Percentiles rank a stretch among this genome's conserved stretches.
Conservation (phyloP, 2,113 vertebrate species). For the Ceratotherium simum region DNA sequence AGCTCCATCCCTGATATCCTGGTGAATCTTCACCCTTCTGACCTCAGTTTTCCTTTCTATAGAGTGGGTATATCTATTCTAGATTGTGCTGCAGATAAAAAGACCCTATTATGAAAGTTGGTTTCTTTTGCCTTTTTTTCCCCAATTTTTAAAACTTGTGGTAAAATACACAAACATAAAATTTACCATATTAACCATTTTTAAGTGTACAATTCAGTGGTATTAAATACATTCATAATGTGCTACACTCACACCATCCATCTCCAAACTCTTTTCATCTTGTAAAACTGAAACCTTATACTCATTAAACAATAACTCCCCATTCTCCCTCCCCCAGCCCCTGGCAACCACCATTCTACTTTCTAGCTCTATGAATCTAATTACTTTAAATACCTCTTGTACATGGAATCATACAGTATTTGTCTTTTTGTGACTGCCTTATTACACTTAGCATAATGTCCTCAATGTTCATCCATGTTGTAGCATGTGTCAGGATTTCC, state of each 20-base stretch:
- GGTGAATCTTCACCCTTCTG: background rate
- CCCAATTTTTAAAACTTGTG: too few species aligned
- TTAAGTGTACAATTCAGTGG: background rate
- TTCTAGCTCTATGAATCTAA: background rate
- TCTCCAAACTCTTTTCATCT: background rate
- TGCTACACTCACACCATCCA: background rate
- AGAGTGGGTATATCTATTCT: background rate
- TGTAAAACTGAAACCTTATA: background rate
- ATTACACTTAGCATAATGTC: background rate
- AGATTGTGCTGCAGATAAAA: background rate
- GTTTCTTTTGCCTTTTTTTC: background rate
- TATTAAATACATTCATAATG: background rate
- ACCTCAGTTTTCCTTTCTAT: slow-evolving; percentile 17
- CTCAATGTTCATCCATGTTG: background rate
- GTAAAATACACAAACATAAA: background rate
- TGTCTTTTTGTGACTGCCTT: background rate
- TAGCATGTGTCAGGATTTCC: background rate
- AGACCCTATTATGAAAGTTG: background rate
- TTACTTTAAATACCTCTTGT: too few species aligned
- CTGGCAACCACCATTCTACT: background rate
- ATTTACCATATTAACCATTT: background rate
- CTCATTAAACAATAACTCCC: background rate
- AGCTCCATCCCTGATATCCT: background rate
- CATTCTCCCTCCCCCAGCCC: background rate
- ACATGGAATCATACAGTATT: background rate